Evolutionary conservation across 1,140 invertebrate genomes (phyloP).

Genomic region (Episyrphus balteatus): DNA sequence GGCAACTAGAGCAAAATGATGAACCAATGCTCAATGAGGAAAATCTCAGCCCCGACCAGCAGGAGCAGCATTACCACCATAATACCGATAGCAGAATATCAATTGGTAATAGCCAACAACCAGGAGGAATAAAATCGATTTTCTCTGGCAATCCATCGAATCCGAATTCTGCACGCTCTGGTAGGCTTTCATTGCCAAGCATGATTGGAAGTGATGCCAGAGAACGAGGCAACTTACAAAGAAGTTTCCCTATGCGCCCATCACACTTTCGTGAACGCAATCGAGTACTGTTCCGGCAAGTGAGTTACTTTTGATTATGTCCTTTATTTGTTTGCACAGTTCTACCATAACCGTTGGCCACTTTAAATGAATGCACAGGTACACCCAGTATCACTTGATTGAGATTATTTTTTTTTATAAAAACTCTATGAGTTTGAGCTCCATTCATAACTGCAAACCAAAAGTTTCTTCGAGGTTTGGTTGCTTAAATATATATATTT

Average conservation of each 20-base stretch:
- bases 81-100: background rate
- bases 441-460: no score
- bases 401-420: no score
- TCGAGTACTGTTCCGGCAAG: constrained; percentile 23
- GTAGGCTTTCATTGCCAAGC: constrained; percentile 6
- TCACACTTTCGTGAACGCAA: constrained; percentile 30
- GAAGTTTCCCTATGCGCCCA: constrained; percentile 19
- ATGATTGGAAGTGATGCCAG: constrained; percentile 5
- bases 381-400: no score
- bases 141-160: constrained; percentile 3
- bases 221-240: constrained; percentile 13
- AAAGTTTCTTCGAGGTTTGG: no score
- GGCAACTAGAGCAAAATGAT: no score
- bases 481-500: no score
- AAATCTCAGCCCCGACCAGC: no score
- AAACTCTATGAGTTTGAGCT: no score
- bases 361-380: no score
- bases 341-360: no score
- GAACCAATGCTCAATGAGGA: no score
- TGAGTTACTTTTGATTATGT: constrained; percentile 12
- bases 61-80: background rate
- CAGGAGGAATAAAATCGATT: constrained; percentile 5
- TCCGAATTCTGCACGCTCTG: background rate
- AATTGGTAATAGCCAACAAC: background rate
- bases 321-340: no score